Evolutionary conservation across 2,888 invertebrate species (phyloP), one percentile per base, ranked within the genome.

Genomic region (Lasius platythorax): DNA sequence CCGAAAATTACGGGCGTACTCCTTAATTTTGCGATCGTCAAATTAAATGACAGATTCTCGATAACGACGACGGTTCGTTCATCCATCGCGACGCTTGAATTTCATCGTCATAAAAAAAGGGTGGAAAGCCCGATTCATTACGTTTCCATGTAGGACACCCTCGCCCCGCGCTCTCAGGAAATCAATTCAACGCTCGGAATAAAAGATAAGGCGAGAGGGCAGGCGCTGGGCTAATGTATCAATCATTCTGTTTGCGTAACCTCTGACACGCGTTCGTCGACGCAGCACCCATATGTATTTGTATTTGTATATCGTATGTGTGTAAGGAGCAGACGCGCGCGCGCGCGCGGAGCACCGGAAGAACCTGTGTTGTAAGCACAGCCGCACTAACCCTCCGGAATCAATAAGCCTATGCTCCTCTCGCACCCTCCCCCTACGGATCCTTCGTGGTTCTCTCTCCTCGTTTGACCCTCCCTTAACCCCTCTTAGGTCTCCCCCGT

Each of bases 191-290:
- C 75, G 81, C 86, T 79, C 86, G 82, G 92, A 92, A 92, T 91
- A 92, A 92, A 92, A 92, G 91, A 91, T 91, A 92, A 91, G 90
- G 90, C 85, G 86, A 85, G 90, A 89, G 90, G 88, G 86, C 90
- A 87, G 87, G 83, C 85, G 81, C 87, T 73, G 85, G 88, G 90
- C 93, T 93, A 93, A 93, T 93, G 92, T 93, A 93, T 93, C 93
- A 93, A 93, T 93, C 93, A 93, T 93, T 93, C 93, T 92, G 93
- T 94, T 94, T 94, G 89, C 93, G 92, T 93, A 94, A 93, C 93
- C 94, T 92, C 91, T 90, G 93, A 93, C 92, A 92, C 93, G 92
- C 87, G 91, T 91, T 90, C 85, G 88, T 87, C 75, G 81, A 87
- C 82, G 85, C 84, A 79, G 83, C 46, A 46, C 46, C 15, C 46